A percentile compares a stretch with the other conserved stretches of the same genome.
Evolutionary conservation across 2,797 vertebrate genomes (phyloP).

Genomic region (Decapterus maruadsi): DNA sequence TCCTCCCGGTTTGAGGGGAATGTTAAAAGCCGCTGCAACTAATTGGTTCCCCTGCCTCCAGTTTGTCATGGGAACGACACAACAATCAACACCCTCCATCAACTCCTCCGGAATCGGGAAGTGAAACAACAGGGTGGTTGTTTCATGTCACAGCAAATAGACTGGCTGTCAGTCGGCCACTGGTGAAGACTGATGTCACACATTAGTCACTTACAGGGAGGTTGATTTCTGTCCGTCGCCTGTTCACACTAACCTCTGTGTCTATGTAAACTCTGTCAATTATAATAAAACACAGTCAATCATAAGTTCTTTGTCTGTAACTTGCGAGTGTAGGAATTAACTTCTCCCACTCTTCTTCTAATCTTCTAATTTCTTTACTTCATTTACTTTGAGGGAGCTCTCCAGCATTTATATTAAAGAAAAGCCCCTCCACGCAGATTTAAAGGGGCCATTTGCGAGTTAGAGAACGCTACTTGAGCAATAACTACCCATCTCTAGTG

Average conservation of each 20-base stretch:
- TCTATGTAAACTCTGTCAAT: conserved; percentile 16
- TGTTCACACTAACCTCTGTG: background rate
- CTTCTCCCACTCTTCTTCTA: conserved; percentile 41
- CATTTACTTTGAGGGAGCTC: conserved; percentile 58
- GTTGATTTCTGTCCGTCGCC: conserved; percentile 1
- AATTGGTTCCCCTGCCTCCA: conserved; percentile 83
- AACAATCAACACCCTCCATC: conserved; percentile 64
- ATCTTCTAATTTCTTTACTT: conserved; percentile 51
- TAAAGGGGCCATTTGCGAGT: conserved; percentile 69
- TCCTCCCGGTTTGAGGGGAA: conserved; percentile 64
- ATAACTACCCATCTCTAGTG: conserved; percentile 71
- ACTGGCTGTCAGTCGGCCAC: conserved; percentile 53
- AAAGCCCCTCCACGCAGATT: conserved; percentile 64
- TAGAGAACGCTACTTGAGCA: conserved; percentile 72
- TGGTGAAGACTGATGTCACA: conserved; percentile 68
- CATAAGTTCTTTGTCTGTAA: conserved; percentile 20
- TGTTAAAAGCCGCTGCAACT: conserved; percentile 71
- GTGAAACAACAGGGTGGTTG: conserved; percentile 63
- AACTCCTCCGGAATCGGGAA: conserved; percentile 34
- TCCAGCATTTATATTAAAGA: conserved; percentile 51
- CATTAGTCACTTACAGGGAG: conserved; percentile 37
- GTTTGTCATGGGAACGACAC: conserved; percentile 71
- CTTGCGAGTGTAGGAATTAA: conserved; percentile 42
- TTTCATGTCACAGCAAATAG: conserved; percentile 52
- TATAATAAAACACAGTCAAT: conserved; percentile 6